Conservation (phyloP, 1,140 invertebrate genomes). For the Leptopilina boulardi region DNA sequence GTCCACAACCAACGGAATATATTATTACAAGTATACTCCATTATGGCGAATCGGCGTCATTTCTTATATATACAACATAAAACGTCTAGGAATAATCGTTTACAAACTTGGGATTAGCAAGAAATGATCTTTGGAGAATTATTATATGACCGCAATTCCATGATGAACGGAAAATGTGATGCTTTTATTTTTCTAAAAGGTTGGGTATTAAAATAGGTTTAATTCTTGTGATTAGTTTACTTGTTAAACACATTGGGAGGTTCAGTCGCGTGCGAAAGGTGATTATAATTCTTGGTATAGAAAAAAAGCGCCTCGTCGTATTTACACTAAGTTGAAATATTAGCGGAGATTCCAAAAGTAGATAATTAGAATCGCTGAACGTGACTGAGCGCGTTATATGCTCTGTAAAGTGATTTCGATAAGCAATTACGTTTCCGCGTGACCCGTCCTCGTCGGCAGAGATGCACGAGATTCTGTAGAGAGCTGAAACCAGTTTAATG, state of each 20-base stretch:
- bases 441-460: conserved; percentile 1
- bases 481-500: conserved; percentile 15
- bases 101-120: background rate
- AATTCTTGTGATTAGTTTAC: background rate
- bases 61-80: conserved; percentile 50
- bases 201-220: too few species aligned
- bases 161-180: background rate
- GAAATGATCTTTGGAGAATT: background rate
- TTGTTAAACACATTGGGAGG: background rate
- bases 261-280: background rate
- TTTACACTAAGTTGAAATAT: conserved; percentile 17
- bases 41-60: conserved; percentile 67
- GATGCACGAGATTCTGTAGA: background rate
- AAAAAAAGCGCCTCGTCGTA: background rate
- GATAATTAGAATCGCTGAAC: conserved; percentile 19
- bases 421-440: conserved; percentile 28
- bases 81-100: background rate
- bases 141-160: background rate
- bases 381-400: conserved; percentile 18
- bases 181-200: too few species aligned
- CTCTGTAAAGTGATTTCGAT: conserved; percentile 25
- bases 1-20: conserved; percentile 48
- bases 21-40: conserved; percentile 65
- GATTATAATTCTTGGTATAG: background rate
- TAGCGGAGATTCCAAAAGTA: background rate